phyloP scores from a whole-genome alignment of 2,888 invertebrate genomes.

The Parapristionchus giblindavisi region DNA sequence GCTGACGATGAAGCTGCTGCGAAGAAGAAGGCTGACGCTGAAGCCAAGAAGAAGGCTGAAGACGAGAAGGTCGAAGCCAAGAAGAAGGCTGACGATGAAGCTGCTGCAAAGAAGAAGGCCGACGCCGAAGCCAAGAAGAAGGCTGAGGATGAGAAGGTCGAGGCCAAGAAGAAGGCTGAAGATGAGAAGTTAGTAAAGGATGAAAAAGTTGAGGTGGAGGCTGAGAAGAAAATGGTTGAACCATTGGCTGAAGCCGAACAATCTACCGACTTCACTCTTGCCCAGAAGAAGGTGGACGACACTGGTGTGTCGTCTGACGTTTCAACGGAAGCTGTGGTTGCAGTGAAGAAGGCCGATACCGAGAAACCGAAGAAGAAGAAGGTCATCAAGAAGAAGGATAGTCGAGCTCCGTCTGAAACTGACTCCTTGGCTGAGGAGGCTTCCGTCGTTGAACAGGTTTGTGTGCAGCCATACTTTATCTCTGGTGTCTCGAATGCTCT shows the following conservation, averaged over 20 bases:
- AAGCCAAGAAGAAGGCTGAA: not conserved
- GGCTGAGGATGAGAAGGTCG: constrained; percentile 17
- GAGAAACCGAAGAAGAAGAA: constrained; percentile 29
- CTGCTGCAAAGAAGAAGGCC: not conserved
- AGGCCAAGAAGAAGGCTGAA: constrained; percentile 33
- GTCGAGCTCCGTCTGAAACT: not conserved
- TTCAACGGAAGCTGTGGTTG: not conserved
- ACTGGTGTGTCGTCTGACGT: not conserved
- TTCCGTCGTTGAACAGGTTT: too few relatives aligned
- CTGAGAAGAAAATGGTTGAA: constrained; percentile 16
- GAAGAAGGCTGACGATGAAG: not conserved
- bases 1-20: not conserved
- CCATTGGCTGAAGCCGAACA: constrained; percentile 1
- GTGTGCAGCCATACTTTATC: too few relatives aligned
- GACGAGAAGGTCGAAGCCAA: not conserved
- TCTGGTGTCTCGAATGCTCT: too few relatives aligned
- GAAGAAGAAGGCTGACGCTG: not conserved
- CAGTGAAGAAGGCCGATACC: constrained; percentile 31
- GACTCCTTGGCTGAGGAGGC: not conserved
- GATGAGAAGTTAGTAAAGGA: not conserved
- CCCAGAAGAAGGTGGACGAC: not conserved
- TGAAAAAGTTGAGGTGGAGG: not conserved
- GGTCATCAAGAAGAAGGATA: constrained; percentile 24
- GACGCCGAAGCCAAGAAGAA: constrained; percentile 37
- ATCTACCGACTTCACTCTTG: constrained; percentile 12